phyloP scores from a whole-genome alignment of 2,888 invertebrate species.

The Ormyrus rosae region DNA sequence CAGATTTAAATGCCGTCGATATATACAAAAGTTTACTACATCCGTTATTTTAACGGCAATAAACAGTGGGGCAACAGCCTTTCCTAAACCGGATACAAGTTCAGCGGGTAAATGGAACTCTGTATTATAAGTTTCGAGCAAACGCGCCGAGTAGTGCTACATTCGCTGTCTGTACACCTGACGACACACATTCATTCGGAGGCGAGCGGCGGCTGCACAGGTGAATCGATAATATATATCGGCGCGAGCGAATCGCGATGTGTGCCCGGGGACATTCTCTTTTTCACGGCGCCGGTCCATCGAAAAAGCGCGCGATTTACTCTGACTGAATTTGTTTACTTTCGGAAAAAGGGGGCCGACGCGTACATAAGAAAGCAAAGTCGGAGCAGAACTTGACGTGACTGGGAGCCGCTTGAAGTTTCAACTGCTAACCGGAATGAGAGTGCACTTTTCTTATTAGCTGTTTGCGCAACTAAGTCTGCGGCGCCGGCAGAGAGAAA shows the following conservation, averaged over 20 bases:
- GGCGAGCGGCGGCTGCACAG: not conserved
- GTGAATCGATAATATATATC: conserved; percentile 34
- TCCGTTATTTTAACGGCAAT: too few relatives aligned
- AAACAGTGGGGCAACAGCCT: not conserved
- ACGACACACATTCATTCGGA: not conserved
- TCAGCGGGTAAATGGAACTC: conserved; percentile 18
- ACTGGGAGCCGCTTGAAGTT: conserved; percentile 28
- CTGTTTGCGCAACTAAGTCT: conserved; percentile 39
- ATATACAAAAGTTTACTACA: too few relatives aligned
- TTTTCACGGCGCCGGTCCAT: not conserved
- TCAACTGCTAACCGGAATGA: conserved; percentile 33
- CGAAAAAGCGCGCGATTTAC: not conserved
- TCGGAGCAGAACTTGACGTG: conserved; percentile 29
- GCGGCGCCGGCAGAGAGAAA: not conserved
- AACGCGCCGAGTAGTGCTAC: too few relatives aligned
- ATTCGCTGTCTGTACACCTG: not conserved
- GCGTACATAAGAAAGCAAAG: conserved; percentile 25
- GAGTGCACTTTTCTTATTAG: conserved; percentile 39
- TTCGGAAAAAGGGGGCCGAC: not conserved
- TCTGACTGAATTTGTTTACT: conserved; percentile 32
- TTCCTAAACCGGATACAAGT: not conserved
- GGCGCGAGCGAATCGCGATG: conserved; percentile 5
- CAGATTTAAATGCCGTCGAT: too few relatives aligned
- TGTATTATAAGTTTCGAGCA: not conserved
- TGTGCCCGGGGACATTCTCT: not conserved